Base-by-base conservation (phyloP, 2,888 invertebrate species). In the Ferrisia virgata region DNA sequence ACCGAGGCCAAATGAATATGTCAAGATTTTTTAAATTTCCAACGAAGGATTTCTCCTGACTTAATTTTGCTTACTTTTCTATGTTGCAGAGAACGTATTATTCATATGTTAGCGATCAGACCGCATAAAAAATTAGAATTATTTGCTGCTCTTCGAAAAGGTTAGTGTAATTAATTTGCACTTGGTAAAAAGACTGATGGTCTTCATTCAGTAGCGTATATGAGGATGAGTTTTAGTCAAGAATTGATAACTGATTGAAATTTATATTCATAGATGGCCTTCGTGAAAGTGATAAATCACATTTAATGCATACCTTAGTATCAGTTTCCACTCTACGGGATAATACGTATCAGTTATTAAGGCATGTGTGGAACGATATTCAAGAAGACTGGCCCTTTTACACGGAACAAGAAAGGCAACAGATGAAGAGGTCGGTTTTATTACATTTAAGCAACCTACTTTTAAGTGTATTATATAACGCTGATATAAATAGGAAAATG, bases 311-410 rank as follows among this genome's bases (percentile, higher is more conserved):
- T 88, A 92, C 96, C 87, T 91, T 97, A 88, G 93, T 85, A 79
- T 86, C 85, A 64, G 85, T 87, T 79, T 93, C 96, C 87, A 91
- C 90, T 86, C 91, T 95, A 90, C 94, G 94, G 89, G 96, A 97
- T 90, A 97, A 97, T 90, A 93, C 94, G 88, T 97, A 94, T 90
- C 93, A 95, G 88, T 91, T 98, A 89, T 93, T 94, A 87, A 93
- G 95, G 88, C 93, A 94, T 88, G 91, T 95, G 88, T 98, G 96
- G 96, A 95, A 94, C 88, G 97, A 98, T 89, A 96, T 97, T 86
- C 94, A 95, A 87, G 95, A 95, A 88, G 95, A 95, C 88, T 98
- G 98, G 97, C 95, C 96, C 86, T 97, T 94, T 90, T 98, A 96
- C 89, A 92, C 94, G 25, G 96, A 97, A 87, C 94, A 95, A 88